Conservation (phyloP, 2,113 vertebrate species). For the Erythrocercus mccallii region DNA sequence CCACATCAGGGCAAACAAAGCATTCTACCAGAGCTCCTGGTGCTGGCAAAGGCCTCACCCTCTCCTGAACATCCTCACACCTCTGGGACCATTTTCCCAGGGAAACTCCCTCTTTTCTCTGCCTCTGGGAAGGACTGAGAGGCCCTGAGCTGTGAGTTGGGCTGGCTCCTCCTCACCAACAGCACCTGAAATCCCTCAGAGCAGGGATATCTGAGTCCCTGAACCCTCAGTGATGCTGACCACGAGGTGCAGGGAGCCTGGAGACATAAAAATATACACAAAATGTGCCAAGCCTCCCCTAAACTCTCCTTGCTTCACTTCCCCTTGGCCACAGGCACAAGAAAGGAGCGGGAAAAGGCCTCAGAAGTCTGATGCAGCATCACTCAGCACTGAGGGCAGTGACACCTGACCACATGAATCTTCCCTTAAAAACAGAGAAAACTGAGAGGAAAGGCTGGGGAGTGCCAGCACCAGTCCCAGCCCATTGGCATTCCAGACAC, state of each 20-base stretch:
- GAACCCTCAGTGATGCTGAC: not conserved
- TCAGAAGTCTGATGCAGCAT: not conserved
- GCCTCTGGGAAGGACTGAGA: not conserved
- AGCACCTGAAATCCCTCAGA: not conserved
- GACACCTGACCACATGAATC: not conserved
- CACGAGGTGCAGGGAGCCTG: rapidly evolving
- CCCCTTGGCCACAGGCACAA: not conserved
- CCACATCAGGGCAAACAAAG: not conserved
- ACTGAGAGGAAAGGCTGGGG: not conserved
- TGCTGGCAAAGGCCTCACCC: not conserved
- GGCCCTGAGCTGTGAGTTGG: not conserved
- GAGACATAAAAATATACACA: not conserved
- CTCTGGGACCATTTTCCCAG: no score
- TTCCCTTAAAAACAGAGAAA: not conserved
- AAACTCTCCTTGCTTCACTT: not conserved
- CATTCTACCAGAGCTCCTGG: not conserved
- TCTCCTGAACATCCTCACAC: not conserved
- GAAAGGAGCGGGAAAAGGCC: not conserved
- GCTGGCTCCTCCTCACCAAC: not conserved
- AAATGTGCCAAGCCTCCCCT: not conserved
- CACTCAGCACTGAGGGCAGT: not conserved
- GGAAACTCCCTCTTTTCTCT: not conserved
- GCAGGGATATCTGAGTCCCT: not conserved
- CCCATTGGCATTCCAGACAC: not conserved
- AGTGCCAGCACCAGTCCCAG: not conserved